phyloP scores from a whole-genome alignment of 2,113 vertebrate genomes.

The Serilophus lunatus region DNA sequence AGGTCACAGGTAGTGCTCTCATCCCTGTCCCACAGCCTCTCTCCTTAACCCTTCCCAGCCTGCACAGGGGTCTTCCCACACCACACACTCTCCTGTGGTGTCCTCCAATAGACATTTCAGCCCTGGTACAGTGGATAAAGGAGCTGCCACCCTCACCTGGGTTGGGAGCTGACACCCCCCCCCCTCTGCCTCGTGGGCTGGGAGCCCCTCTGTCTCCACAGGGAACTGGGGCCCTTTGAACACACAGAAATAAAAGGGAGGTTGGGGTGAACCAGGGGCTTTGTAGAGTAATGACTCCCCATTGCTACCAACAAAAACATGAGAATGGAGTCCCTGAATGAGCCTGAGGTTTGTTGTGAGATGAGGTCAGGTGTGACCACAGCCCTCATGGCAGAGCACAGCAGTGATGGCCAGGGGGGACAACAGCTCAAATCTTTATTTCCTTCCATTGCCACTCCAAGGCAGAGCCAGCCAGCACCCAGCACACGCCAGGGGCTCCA shows the following conservation, averaged over 20 bases:
- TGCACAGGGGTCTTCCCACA: accelerated
- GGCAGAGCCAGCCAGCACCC: background rate
- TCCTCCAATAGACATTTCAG: background rate
- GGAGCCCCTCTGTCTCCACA: background rate
- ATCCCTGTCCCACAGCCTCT: background rate
- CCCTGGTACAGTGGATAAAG: background rate
- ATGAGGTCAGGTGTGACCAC: background rate
- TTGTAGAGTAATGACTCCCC: background rate
- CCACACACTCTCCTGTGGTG: accelerated
- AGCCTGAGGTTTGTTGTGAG: background rate
- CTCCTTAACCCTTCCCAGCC: background rate
- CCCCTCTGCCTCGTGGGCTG: background rate
- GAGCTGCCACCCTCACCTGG: background rate
- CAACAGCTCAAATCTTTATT: accelerated
- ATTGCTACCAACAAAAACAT: background rate
- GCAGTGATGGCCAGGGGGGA: background rate
- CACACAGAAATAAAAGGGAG: background rate
- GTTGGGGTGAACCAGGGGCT: background rate
- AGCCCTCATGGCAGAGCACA: background rate
- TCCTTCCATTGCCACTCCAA: background rate
- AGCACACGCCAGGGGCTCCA: background rate
- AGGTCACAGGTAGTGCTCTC: background rate
- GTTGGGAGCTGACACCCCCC: background rate
- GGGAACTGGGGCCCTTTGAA: background rate
- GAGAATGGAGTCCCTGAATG: accelerated